Conservation (phyloP, 2,113 vertebrate genomes). For the Cyrtonyx montezumae region DNA sequence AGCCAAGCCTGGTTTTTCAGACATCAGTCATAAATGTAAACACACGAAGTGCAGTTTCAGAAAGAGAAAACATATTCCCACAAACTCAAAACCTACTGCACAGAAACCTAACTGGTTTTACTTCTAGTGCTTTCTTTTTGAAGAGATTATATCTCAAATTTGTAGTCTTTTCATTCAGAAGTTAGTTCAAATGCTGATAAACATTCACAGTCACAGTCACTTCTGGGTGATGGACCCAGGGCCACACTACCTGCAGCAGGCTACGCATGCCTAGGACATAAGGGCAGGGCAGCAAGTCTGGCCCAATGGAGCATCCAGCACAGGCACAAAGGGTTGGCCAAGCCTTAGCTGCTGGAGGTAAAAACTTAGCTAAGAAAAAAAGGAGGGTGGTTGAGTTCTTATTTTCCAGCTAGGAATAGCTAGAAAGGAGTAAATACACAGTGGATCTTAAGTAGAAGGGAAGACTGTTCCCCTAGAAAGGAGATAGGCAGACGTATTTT, state of each 20-base stretch:
- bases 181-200: background rate
- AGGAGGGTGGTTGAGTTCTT: background rate
- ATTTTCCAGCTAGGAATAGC: background rate
- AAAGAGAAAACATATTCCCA: background rate
- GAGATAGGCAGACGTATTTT: background rate
- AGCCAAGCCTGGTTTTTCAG: background rate
- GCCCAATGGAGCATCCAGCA: background rate
- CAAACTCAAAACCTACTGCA: background rate
- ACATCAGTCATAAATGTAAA: background rate
- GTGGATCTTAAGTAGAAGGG: background rate
- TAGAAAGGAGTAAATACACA: background rate
- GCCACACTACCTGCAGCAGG: background rate
- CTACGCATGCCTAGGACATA: background rate
- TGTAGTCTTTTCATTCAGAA: background rate
- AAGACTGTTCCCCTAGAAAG: background rate
- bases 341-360: background rate
- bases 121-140: background rate
- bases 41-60: background rate
- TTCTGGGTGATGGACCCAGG: background rate
- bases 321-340: background rate
- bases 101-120: background rate
- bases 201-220: background rate
- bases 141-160: background rate
- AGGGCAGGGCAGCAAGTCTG: background rate
- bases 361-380: background rate